phyloP scores from a whole-genome alignment of 2,888 invertebrate genomes.

The Trilocha varians region DNA sequence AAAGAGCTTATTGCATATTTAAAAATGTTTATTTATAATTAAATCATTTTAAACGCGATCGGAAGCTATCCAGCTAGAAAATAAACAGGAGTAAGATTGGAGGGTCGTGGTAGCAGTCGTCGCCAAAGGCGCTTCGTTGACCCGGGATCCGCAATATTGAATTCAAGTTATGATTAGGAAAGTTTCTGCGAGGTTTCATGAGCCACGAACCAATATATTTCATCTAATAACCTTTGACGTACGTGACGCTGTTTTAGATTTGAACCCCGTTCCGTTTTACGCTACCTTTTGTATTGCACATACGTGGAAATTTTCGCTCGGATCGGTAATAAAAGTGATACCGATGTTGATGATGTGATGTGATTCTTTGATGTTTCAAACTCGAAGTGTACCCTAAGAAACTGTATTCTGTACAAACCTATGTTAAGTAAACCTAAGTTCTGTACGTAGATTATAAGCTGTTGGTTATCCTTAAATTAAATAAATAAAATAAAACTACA shows the following conservation, averaged over 20 bases:
- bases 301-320: no score
- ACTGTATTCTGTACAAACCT: no score
- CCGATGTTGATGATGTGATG: no score
- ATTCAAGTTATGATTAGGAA: conserved; percentile 54
- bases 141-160: conserved; percentile 42
- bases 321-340: no score
- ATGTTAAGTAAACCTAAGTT: no score
- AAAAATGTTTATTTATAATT: not conserved
- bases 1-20: not conserved
- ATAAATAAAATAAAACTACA: no score
- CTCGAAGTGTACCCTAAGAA: no score
- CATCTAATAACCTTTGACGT: conserved; percentile 16
- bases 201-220: conserved; percentile 23
- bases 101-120: conserved; percentile 30
- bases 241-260: conserved; percentile 9
- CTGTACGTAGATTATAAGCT: no score
- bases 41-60: not conserved
- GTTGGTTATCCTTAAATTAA: no score
- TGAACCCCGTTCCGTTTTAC: no score
- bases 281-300: no score
- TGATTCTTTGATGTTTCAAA: no score
- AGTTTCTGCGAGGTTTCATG: conserved; percentile 33
- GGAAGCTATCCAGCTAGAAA: conserved; percentile 48
- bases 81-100: conserved; percentile 49
- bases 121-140: conserved; percentile 41